phyloP scores from a whole-genome alignment of 53 echinoderm and acorn worm species.

The Arbacia lixula region DNA sequence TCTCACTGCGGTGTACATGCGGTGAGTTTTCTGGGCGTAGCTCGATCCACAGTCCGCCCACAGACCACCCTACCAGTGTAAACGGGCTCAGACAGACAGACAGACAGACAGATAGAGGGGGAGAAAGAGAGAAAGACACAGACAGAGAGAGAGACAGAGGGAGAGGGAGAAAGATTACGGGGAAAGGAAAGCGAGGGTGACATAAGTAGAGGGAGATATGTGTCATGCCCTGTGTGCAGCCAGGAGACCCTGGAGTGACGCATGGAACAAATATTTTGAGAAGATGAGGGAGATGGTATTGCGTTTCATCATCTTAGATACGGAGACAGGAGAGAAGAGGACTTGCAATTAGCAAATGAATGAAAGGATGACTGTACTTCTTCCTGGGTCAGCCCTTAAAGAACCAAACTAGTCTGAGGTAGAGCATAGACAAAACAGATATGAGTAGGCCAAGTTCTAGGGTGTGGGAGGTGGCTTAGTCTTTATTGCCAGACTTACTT shows the following conservation, averaged over 20 bases:
- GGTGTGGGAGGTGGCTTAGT: no score
- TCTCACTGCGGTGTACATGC: no score
- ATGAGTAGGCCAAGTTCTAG: no score
- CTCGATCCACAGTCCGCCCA: no score
- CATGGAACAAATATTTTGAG: slow-evolving; percentile 46
- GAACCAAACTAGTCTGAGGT: no score
- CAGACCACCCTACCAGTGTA: no score
- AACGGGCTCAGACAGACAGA: no score
- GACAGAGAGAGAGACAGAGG: background rate
- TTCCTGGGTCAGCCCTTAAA: no score
- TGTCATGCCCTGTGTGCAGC: background rate
- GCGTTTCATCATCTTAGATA: slow-evolving; percentile 36
- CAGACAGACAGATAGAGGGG: background rate
- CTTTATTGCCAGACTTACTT: no score
- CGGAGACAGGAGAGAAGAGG: slow-evolving; percentile 26
- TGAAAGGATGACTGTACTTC: slow-evolving; percentile 32
- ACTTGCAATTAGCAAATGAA: slow-evolving; percentile 38
- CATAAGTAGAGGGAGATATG: slow-evolving; percentile 1
- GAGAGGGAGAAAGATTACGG: background rate
- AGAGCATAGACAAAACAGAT: no score
- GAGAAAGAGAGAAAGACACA: background rate
- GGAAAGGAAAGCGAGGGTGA: background rate
- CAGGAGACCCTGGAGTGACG: slow-evolving; percentile 5
- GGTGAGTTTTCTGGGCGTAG: no score
- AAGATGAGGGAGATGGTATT: slow-evolving; percentile 4